A percentile compares a stretch with the other conserved stretches of the same genome.
These are phyloP conservation scores for Drosophila cardini DNA, from an alignment of 1,140 invertebrate genomes.

Conservation along the genomic window DNA sequence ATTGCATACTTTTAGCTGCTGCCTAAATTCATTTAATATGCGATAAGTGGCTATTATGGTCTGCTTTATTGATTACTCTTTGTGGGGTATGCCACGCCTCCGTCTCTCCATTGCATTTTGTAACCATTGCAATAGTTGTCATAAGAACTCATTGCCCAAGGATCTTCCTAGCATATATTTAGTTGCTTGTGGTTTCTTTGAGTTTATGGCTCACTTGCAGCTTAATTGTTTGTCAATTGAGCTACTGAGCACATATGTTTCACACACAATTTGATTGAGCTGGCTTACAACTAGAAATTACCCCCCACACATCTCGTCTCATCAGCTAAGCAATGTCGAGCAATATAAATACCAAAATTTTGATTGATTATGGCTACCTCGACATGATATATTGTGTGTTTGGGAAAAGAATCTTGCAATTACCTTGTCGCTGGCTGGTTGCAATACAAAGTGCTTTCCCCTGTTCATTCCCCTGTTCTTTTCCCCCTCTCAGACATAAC, in stretches of 20 bases:
- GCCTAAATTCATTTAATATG: no score
- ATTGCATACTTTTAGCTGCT: no score
- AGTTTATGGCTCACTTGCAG: neutral
- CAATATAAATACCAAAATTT: slow-evolving; percentile 64
- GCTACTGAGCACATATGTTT: neutral
- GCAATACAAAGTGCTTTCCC: slow-evolving; percentile 38
- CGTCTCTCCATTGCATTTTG: no score
- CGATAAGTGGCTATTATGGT: no score
- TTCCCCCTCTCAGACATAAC: slow-evolving; percentile 46
- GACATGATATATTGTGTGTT: slow-evolving; percentile 74
- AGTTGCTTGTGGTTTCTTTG: no score
- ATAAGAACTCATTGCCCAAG: no score
- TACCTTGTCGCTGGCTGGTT: slow-evolving; percentile 51
- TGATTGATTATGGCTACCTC: slow-evolving; percentile 71
- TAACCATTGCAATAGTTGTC: no score
- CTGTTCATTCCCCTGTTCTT: slow-evolving; percentile 56
- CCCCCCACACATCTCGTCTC: neutral
- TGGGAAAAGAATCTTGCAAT: slow-evolving; percentile 61
- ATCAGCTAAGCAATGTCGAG: slow-evolving; percentile 23
- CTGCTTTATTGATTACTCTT: no score
- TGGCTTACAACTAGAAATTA: neutral
- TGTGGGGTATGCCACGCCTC: no score
- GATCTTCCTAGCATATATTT: no score
- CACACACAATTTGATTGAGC: neutral
- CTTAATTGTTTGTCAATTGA: neutral